Percentiles rank a stretch among this genome's conserved stretches.
Evolutionary conservation across 2,113 vertebrate genomes (phyloP).

Genomic region (Malurus cyaneus): DNA sequence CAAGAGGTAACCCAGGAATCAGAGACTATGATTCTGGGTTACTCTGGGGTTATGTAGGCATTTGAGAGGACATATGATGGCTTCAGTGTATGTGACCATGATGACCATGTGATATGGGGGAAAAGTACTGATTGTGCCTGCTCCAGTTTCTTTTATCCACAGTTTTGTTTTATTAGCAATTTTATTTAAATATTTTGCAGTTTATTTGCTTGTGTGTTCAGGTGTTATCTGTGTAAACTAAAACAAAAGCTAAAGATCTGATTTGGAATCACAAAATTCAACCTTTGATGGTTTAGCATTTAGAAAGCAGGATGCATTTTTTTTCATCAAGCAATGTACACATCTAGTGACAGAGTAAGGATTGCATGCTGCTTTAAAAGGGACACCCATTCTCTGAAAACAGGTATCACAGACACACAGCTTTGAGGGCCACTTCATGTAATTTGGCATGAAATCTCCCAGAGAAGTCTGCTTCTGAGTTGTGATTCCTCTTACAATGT

Average conservation of each 20-base stretch:
- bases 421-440: background rate
- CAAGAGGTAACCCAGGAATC: background rate
- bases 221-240: background rate
- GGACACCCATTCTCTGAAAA: background rate
- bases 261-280: background rate
- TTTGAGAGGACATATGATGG: background rate
- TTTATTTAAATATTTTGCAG: background rate
- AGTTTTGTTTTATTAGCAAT: background rate
- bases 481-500: background rate
- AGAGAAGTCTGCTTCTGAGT: background rate
- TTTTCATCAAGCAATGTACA: background rate
- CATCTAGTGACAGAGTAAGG: background rate
- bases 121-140: background rate
- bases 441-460: background rate
- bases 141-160: background rate
- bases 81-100: background rate
- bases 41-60: background rate
- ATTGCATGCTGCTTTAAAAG: background rate
- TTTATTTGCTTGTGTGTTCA: background rate
- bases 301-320: background rate
- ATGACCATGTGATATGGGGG: background rate
- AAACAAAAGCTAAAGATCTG: background rate
- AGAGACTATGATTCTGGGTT: background rate
- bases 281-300: background rate
- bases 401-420: background rate